These are phyloP conservation scores for Macrophya alboannulata DNA, from an alignment of 2,888 invertebrate genomes.

Conservation along the genomic window DNA sequence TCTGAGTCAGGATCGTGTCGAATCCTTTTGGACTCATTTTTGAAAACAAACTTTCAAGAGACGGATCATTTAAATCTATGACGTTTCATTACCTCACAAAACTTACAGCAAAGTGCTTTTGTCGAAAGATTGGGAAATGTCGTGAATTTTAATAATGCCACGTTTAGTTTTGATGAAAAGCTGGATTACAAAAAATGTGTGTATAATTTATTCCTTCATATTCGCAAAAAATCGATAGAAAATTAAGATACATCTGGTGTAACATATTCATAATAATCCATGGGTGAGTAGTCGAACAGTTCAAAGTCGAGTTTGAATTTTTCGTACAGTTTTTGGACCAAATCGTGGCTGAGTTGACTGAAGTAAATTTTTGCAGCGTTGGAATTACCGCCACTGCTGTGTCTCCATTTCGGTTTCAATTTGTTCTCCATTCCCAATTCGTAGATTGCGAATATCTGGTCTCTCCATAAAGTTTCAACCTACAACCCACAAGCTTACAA, in stretches of 20 bases:
- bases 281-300: slow-evolving; percentile 80
- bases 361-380: slow-evolving; percentile 79
- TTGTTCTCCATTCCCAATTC: slow-evolving; percentile 71
- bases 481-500: slow-evolving; percentile 52
- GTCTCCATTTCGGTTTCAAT: slow-evolving; percentile 77
- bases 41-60: background rate
- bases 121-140: background rate
- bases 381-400: slow-evolving; percentile 70
- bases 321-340: slow-evolving; percentile 77
- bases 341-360: slow-evolving; percentile 75
- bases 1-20: background rate
- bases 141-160: background rate
- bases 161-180: no score
- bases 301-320: slow-evolving; percentile 81
- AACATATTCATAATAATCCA: slow-evolving; percentile 75
- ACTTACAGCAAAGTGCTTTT: background rate
- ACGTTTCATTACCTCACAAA: background rate
- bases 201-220: background rate
- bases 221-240: background rate
- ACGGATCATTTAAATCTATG: background rate
- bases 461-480: slow-evolving; percentile 82
- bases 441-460: slow-evolving; percentile 80
- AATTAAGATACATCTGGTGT: slow-evolving; percentile 53
- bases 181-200: background rate
- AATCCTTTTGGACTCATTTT: background rate